Evolutionary conservation across 2,113 vertebrate genomes (phyloP), one percentile per base, ranked within the genome.

Genomic region (Pituophis catenifer): DNA sequence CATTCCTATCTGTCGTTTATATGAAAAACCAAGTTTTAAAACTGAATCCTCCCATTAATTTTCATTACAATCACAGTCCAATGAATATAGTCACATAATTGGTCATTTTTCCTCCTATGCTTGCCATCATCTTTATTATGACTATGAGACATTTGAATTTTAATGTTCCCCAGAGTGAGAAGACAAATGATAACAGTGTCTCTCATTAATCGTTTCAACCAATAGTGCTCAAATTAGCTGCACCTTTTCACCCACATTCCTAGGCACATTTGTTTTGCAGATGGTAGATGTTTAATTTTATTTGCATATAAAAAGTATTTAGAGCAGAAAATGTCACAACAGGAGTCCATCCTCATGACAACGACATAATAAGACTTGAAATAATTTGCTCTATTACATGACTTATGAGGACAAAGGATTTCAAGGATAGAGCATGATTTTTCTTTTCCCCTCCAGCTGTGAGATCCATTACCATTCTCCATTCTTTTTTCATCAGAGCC

Each of bases 61-160:
- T 86, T 93, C 38, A 1, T 92, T 91, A 62, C 19, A 94, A 53
- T 92, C 88, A n/a, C 89, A 92, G 57, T 91, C 93, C 93, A 0
- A 1, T 94, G 29, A 91, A 94, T 13, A 93, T 88, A 94, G 93
- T 94, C 88, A 13, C 55, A 38, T 90, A 91, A 86, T 85, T 88
- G 91, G 55, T 59, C 59, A 50, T 93, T 95, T 93, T 90, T 90
- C 70, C 53, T 94, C 70, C 50, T 94, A 53, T 89, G 95, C 87
- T 94, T 90, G 91, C 93, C 91, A 94, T 12, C 92, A 59, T 54
- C 50, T 94, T 95, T 96, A 48, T 89, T 0, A 13, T 85, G 94
- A 50, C 89, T 95, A 94, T 44, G 55, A 94, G 96, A 94, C 38
- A 90, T 50, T 89, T 89, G 54, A 93, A 89, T 90, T 90, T 96